These are phyloP conservation scores for Pseudanteris insignis DNA, from an alignment of 2,888 invertebrate genomes.

Conservation along the genomic window DNA sequence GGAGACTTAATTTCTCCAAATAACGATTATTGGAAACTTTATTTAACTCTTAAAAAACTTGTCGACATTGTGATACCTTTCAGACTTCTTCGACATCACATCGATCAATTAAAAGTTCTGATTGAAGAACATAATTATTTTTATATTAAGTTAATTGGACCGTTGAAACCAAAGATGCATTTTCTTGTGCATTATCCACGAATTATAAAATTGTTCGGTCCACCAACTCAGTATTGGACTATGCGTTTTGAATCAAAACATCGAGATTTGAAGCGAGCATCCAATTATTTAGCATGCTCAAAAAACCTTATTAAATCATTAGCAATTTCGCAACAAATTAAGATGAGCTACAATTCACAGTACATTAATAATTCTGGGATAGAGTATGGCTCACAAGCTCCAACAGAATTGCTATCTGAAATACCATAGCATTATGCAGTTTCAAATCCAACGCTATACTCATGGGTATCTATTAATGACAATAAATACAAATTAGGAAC, in stretches of 20 bases:
- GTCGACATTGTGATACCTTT: neutral
- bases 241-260: constrained; percentile 22
- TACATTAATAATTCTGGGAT: neutral
- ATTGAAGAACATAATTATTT: constrained; percentile 4
- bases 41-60: too few relatives aligned
- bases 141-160: constrained; percentile 26
- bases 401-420: neutral
- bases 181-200: neutral
- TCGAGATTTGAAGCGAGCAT: constrained; percentile 9
- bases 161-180: neutral
- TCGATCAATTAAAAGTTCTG: neutral
- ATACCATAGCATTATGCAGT: constrained; percentile 10
- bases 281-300: constrained; percentile 13
- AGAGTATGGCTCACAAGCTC: constrained; percentile 8
- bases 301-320: constrained; percentile 9
- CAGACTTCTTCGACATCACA: neutral
- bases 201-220: constrained; percentile 1
- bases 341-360: constrained; percentile 7
- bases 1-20: too few relatives aligned
- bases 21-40: too few relatives aligned
- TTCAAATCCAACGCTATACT: constrained; percentile 1
- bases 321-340: constrained; percentile 10
- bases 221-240: neutral
- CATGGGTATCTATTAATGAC: constrained; percentile 7
- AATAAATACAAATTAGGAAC: constrained; percentile 5